Base-by-base conservation (phyloP, 1,140 invertebrate species). In the Sarcophaga bullata region DNA sequence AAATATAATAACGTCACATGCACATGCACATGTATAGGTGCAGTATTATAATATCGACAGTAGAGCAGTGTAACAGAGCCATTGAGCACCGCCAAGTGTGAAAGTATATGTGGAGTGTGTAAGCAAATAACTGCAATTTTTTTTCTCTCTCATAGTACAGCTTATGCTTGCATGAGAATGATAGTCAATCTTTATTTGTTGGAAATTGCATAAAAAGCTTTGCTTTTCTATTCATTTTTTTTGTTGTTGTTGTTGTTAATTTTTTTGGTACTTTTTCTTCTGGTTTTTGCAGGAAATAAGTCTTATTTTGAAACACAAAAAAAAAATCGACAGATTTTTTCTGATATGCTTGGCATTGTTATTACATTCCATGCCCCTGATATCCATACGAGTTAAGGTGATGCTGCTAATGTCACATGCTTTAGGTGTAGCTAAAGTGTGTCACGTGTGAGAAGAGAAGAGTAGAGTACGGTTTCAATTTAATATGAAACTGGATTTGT, bases 111-210 rank as follows among this genome's bases (percentile, higher is more conserved):
- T 37, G 25, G 25, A 37, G 25, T 37, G 1, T 37, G 25, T 37
- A 37, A 37, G 25, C 25, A 37, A 37, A 37, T 37, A 37, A 37
- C 25, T 58, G 15, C 54, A 58, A 58, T 19, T 68, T 68, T 19
- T 68, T 58, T 58, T 3, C 54, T 58, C n/a, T 37, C 25, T 37
- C n/a, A n/a, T 58, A 7, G 13, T 58, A 58, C 13, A 19, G 17
- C n/a, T 17, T 68, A 19, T 68, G 62, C n/a, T 68, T 68, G 62
- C 17, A 68, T 68, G 17, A 25, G n/a, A 68, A 68, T 25, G 62
- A 68, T 68, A 25, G 62, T 68, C 62, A 68, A 68, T 68, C 62
- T 68, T 37, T 37, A 68, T 62, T 62, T 58, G n/a, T 37, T 37
- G 25, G 25, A 37, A 37, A 37, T 4, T 37, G 25, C 25, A 37